Conservation (phyloP, 2,888 invertebrate genomes). For the Watsonalla binaria region DNA sequence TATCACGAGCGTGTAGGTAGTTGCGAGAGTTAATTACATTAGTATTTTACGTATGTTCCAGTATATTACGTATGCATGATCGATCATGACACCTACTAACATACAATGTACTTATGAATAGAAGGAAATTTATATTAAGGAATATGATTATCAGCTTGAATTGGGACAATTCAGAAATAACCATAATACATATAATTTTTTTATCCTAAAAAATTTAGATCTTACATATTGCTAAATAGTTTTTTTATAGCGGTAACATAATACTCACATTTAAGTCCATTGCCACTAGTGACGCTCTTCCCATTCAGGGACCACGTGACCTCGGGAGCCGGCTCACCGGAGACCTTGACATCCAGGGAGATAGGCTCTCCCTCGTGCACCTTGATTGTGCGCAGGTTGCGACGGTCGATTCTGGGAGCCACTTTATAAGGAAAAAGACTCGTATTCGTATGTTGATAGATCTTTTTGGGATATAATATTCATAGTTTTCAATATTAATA, state of each 20-base stretch:
- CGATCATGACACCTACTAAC: too few relatives aligned
- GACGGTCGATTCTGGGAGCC: constrained; percentile 97
- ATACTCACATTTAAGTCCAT: constrained; percentile 66
- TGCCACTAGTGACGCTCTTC: constrained; percentile 83
- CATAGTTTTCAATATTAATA: too few relatives aligned
- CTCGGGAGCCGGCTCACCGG: constrained; percentile 94
- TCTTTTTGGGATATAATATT: too few relatives aligned
- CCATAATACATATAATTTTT: too few relatives aligned
- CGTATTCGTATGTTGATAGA: not conserved
- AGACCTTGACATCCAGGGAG: constrained; percentile 91
- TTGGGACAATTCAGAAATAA: not conserved
- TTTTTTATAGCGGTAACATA: not conserved
- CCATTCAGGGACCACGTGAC: constrained; percentile 92
- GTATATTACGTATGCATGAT: too few relatives aligned
- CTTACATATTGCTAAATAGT: not conserved
- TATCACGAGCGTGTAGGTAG: too few relatives aligned
- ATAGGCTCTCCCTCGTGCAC: constrained; percentile 96
- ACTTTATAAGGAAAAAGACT: constrained; percentile 74
- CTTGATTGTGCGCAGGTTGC: constrained; percentile 90
- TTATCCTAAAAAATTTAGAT: too few relatives aligned
- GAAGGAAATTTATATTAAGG: too few relatives aligned
- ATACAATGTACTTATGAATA: too few relatives aligned
- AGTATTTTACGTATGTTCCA: too few relatives aligned
- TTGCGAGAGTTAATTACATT: too few relatives aligned
- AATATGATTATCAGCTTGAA: too few relatives aligned